These are phyloP conservation scores for Scytalopus superciliaris DNA, from an alignment of 2,113 vertebrate genomes.

Conservation along the genomic window DNA sequence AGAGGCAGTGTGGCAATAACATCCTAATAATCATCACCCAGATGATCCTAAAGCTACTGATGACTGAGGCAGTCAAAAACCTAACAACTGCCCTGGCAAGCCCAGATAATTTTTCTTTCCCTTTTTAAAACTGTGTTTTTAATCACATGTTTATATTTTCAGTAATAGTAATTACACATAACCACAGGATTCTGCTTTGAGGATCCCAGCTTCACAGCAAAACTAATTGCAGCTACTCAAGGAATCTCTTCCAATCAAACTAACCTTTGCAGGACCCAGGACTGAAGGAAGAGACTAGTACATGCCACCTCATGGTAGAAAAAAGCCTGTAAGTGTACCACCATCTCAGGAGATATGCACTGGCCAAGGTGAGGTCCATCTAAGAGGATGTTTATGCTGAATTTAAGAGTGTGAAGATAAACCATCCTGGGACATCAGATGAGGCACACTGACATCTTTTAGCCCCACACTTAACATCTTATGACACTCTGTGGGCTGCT, in stretches of 20 bases:
- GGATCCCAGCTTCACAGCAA: background rate
- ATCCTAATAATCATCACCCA: background rate
- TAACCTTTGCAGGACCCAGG: background rate
- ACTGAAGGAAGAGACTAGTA: background rate
- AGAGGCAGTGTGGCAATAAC: slow-evolving; percentile 8
- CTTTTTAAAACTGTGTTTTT: background rate
- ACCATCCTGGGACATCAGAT: background rate
- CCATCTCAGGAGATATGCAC: background rate
- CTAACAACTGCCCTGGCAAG: background rate
- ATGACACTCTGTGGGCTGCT: background rate
- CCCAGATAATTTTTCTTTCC: background rate
- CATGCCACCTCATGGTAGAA: background rate
- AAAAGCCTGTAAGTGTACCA: background rate
- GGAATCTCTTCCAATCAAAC: background rate
- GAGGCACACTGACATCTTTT: background rate
- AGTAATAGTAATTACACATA: background rate
- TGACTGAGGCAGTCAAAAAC: background rate
- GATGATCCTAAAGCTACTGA: background rate
- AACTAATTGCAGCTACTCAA: background rate
- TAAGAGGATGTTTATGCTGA: background rate
- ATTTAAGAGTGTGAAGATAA: background rate
- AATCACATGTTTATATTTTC: background rate
- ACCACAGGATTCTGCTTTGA: slow-evolving; percentile 18
- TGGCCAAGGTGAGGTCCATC: background rate
- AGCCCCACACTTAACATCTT: background rate